Evolutionary conservation across 1,140 invertebrate genomes (phyloP), one percentile per base, ranked within the genome.

Genomic region (Aricia agestis): DNA sequence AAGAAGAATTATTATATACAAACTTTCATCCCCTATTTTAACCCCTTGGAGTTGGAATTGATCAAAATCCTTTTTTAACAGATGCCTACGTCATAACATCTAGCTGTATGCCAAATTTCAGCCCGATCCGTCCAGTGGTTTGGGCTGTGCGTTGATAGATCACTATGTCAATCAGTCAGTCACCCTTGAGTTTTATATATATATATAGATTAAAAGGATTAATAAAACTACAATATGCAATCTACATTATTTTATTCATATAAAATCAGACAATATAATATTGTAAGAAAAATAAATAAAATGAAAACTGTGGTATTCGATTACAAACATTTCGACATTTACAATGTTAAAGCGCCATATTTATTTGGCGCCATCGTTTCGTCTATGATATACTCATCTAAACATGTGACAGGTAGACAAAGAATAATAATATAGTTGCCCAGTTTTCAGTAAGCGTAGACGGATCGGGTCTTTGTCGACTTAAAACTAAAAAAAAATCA

Each of bases 361-460:
- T n/a, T 58, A 6, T 19, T 25, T 25, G 59, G 11, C 59, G 59
- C 59, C 18, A 18, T 63, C 18, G 13, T 13, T 13, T 52, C 9
- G 13, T 52, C 45, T 52, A 52, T 45, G 32, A 45, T 13, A 61
- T 31, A 18, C 58, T 59, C 1, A 59, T 25, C 25, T 25, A 59
- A 59, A 59, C n/a, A 63, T 10, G 4, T 19, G 11, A n/a, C 3
- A 7, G 59, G 59, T 18, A 13, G 45, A 52, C 45, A 13, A 4
- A 52, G 19, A 59, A 59, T 18, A n/a, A n/a, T n/a, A n/a, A n/a
- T 36, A 36, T 18, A 59, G 58, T 19, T 63, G 59, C 59, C 59
- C 19, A 63, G 5, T 63, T 19, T 63, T 31, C 18, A 63, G 19
- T 63, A 63, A 63, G 59, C 59, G 59, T 63, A 63, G 59, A 63